Percentiles rank a stretch among this genome's conserved stretches.
phyloP scores from a whole-genome alignment of 2,113 vertebrate species.

The Catharus fuscescens region DNA sequence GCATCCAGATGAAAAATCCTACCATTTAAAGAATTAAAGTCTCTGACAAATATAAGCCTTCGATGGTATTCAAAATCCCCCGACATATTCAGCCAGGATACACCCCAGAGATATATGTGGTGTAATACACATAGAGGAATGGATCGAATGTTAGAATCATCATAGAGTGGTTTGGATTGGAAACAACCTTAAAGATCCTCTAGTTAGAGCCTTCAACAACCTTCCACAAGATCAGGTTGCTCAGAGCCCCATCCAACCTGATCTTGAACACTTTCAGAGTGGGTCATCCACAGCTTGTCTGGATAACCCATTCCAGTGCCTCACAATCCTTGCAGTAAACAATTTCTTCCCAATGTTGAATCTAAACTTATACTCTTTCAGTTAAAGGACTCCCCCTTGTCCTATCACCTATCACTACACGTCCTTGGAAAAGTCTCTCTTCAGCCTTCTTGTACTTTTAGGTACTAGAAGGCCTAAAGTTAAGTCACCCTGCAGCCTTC shows the following conservation, averaged over 20 bases:
- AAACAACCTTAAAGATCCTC: not conserved
- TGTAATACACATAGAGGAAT: not conserved
- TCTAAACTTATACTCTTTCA: not conserved
- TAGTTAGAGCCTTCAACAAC: not conserved
- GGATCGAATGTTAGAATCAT: not conserved
- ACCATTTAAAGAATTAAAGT: not conserved
- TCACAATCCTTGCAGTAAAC: not conserved
- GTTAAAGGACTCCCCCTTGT: not conserved
- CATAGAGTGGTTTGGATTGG: not conserved
- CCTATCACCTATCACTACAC: not conserved
- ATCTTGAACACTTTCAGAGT: not conserved
- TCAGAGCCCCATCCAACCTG: not conserved
- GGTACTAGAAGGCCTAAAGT: not conserved
- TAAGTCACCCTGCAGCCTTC: no score
- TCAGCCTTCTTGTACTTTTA: not conserved
- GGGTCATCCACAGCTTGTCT: no score
- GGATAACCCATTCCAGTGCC: not conserved
- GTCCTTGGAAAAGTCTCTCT: not conserved
- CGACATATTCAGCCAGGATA: not conserved
- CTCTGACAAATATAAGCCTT: not conserved
- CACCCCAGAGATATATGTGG: not conserved
- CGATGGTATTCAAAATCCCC: not conserved
- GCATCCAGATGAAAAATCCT: not conserved
- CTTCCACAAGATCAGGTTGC: not conserved
- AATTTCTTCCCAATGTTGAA: not conserved